Conservation (phyloP, 2,797 vertebrate genomes). For the Anolis apletophallus region DNA sequence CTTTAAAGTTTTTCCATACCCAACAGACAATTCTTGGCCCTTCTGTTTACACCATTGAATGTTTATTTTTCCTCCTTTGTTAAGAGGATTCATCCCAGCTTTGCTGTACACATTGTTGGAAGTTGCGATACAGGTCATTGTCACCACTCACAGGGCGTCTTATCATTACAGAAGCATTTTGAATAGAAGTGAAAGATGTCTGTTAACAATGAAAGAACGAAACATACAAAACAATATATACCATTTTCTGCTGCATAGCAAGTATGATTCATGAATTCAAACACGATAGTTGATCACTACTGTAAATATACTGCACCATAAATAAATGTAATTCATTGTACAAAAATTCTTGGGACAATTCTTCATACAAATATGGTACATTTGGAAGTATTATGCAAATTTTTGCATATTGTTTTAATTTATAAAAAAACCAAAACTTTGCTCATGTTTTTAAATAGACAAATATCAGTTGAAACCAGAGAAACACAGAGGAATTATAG, state of each 20-base stretch:
- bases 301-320: slow-evolving; percentile 82
- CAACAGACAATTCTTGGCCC: background rate
- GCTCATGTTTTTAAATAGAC: slow-evolving; percentile 70
- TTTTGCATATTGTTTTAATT: slow-evolving; percentile 71
- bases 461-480: slow-evolving; percentile 64
- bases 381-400: slow-evolving; percentile 77
- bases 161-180: slow-evolving; percentile 77
- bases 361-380: slow-evolving; percentile 85
- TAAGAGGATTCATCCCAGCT: slow-evolving; percentile 71
- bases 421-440: slow-evolving; percentile 55
- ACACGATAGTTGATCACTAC: slow-evolving; percentile 79
- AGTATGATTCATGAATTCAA: slow-evolving; percentile 79
- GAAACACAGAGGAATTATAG: slow-evolving; percentile 53
- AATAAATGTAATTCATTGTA: slow-evolving; percentile 82
- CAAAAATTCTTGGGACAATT: slow-evolving; percentile 80
- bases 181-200: slow-evolving; percentile 79
- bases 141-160: slow-evolving; percentile 67
- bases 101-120: slow-evolving; percentile 67
- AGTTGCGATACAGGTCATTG: slow-evolving; percentile 69
- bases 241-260: slow-evolving; percentile 80
- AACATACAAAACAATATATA: slow-evolving; percentile 79
- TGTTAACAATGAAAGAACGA: slow-evolving; percentile 72
- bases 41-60: slow-evolving; percentile 46
- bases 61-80: slow-evolving; percentile 72
- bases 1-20: too few relatives aligned